Evolutionary conservation across 2,113 vertebrate genomes (phyloP), one percentile per base, ranked within the genome.

Genomic region (Anseranas semipalmata): DNA sequence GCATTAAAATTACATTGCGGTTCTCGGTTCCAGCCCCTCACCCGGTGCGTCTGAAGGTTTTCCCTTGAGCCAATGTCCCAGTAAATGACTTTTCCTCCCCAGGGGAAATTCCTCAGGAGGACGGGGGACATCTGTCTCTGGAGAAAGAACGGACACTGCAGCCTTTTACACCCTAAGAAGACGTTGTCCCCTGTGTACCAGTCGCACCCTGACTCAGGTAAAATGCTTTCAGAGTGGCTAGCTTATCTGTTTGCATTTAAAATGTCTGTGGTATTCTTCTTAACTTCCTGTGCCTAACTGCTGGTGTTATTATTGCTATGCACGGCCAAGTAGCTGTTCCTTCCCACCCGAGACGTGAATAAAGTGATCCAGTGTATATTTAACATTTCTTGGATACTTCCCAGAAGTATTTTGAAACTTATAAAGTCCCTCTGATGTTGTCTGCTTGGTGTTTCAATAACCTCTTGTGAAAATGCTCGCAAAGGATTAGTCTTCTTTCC

Each of bases 221-320:
- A 76, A 91, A 68, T 66, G 73, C 56, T 66, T 62, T 91, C 81
- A 92, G 35, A 35, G 28, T 75, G 66, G 80, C 63, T 79, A 87
- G 89, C 43, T 93, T 96, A 73, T 80, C 85, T 95, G 58, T 92
- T 92, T 63, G 30, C 74, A 52, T 74, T 73, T 79, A 79, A 93
- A 93, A 87, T 59, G n/a, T 92, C 92, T 96, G 96, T 95, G 95
- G 95, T 97, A 85, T 96, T 91, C 89, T 88, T 96, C 68, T 89
- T 60, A 53, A 93, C 71, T 97, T 97, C 96, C 96, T 96, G 96
- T 96, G 89, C 91, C 67, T 93, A 95, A 95, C 92, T 93, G 94
- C 77, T 96, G 55, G 17, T 83, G 77, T 78, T 83, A 87, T 63
- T 33, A 63, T 55, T 95, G 80, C 80, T 76, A 9, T 33, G 65